Conservation (phyloP, 2,797 vertebrate genomes). For the Manis crassicaudata region DNA sequence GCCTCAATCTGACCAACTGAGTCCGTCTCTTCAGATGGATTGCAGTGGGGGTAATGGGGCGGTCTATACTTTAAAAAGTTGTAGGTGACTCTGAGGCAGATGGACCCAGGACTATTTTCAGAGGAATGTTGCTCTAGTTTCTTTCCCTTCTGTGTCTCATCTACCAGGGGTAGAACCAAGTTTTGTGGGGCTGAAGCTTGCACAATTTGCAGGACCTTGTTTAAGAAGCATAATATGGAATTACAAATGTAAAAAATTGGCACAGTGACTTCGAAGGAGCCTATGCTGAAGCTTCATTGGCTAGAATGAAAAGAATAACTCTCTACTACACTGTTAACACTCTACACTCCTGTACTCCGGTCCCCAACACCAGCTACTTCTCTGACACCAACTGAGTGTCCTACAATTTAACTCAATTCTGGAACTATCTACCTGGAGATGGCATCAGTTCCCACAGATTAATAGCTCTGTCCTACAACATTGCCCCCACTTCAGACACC, state of each 20-base stretch:
- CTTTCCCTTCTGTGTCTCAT: background rate
- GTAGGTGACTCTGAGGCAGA: background rate
- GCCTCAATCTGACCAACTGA: background rate
- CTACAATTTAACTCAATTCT: background rate
- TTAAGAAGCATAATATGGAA: slow-evolving; percentile 39
- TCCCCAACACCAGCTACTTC: background rate
- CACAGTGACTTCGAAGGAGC: background rate
- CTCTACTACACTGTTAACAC: background rate
- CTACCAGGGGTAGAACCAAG: background rate
- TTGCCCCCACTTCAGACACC: background rate
- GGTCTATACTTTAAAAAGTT: background rate
- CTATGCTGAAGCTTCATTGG: background rate
- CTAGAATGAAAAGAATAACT: background rate
- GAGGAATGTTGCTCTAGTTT: background rate
- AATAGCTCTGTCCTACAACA: background rate
- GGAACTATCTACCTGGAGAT: background rate
- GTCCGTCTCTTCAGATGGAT: background rate
- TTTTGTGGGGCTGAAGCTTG: background rate
- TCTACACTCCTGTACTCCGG: background rate
- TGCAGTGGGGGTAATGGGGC: accelerated
- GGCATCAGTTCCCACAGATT: background rate
- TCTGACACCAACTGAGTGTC: background rate
- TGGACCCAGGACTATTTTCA: background rate
- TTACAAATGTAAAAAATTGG: background rate
- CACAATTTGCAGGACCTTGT: background rate